phyloP scores from a whole-genome alignment of 92 coral and sea anemone species.

The Bergia sp. region DNA sequence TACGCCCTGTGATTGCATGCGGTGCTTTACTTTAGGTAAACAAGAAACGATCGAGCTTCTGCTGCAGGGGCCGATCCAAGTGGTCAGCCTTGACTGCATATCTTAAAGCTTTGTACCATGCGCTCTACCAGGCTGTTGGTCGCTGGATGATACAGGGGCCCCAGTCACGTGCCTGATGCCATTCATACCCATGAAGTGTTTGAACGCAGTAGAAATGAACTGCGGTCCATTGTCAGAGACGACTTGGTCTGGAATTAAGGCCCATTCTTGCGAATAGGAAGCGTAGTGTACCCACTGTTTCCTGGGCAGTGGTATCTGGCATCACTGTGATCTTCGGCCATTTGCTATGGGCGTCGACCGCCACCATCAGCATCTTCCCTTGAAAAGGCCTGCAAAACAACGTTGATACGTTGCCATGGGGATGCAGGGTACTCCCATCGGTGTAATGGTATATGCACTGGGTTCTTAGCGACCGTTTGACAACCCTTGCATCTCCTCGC shows the following conservation, averaged over 20 bases:
- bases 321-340: no score
- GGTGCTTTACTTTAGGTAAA: neutral
- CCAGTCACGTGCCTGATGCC: conserved; percentile 42
- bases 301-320: neutral
- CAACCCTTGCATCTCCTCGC: no score
- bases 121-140: conserved; percentile 11
- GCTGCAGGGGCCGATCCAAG: neutral
- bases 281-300: neutral
- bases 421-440: no score
- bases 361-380: no score
- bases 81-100: no score
- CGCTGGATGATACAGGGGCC: conserved; percentile 17
- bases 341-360: no score
- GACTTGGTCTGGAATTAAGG: conserved; percentile 16
- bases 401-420: no score
- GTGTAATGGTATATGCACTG: no score
- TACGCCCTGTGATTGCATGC: no score
- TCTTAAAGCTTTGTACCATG: conserved; percentile 39
- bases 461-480: no score
- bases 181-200: neutral
- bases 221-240: conserved; percentile 49
- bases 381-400: no score
- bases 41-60: neutral
- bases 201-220: conserved; percentile 24
- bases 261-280: conserved; percentile 49